Base-by-base conservation (phyloP, 2,797 vertebrate genomes). In the Tapirus indicus region DNA sequence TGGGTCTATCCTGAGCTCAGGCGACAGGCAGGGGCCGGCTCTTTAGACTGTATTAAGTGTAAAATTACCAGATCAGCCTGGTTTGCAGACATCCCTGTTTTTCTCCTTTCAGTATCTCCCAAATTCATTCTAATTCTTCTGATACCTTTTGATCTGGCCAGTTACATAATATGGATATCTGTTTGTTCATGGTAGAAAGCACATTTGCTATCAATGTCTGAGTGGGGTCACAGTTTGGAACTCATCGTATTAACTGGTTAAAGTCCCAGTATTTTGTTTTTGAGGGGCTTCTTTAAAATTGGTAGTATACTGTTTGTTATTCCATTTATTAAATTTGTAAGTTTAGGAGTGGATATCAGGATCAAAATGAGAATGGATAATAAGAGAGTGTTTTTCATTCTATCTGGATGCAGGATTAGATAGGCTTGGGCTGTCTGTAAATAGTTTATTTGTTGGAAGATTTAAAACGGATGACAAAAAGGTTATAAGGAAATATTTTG, bases 301-400 rank as follows among this genome's bases (percentile, higher is more conserved):
- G n/a, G n/a, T 58, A 86, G 21, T 38, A 69, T 91, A 20, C 8
- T 54, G 3, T 41, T 92, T 95, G 44, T 21, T 91, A 75, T 62
- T 88, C 9, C 10, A 68, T 49, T 80, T 95, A 58, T 79, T 41
- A 83, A 90, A 52, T 58, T 80, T 88, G 21, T n/a, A 60, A 23
- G 47, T 49, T 94, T 95, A 91, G 56, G n/a, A 91, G 86, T 66
- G n/a, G 54, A 54, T 88, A 94, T 94, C 83, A 88, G 54, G 71
- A 86, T 83, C 71, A 74, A 80, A 90, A 91, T 32, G 49, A 66
- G n/a, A 90, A 69, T 72, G 9, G 27, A 88, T 88, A 97, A 68
- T 80, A 62, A 68, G 47, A 83, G 52, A 60, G 7, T 6, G 23
- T 68, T 80, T 96, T 96, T 95, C 18, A 58, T 52, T 95, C 62